Evolutionary conservation across 2,888 invertebrate genomes (phyloP), one percentile per base, ranked within the genome.

Genomic region (Stenodera caucasica): DNA sequence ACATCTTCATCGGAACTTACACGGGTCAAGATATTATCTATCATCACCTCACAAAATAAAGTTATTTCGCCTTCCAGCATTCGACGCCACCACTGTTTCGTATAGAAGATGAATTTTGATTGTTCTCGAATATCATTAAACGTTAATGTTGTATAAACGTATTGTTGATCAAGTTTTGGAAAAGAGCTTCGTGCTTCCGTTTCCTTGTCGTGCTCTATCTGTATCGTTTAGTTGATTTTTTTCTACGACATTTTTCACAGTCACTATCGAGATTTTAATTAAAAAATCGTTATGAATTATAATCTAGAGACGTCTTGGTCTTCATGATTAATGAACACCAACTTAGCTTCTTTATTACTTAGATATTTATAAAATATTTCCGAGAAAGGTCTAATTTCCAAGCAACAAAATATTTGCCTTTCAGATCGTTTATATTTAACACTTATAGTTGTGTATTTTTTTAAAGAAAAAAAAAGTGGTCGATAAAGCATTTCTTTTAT

Each of bases 201-300:
- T 62, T 59, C 61, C 58, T 61, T 59, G 51, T 49, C 26, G 45
- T 8, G 40, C 8, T 68, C 62, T 70, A 70, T 69, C 68, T 70
- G 64, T 70, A 71, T 68, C 69, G 60, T 65, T 61, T 65, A 53
- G 55, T 72, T 70, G 64, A 66, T 68, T 68, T 67, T 71, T 69
- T 70, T 70, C 67, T n/a, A 69, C 26, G 63, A 61, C 73, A 73
- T 73, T 72, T 72, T 73, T 73, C 71, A 72, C 71, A 65, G 69
- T 60, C 61, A 66, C 69, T 73, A 71, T 72, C 73, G 64, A 65
- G 65, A 69, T 65, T 71, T 73, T 73, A 73, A 73, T 73, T 73
- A 72, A 72, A 73, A 72, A 72, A 72, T 73, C 73, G 70, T 73
- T 72, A 73, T 72, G 72, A 73, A 72, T 70, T 73, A 72, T 71